These are phyloP conservation scores for Acromyrmex echinatior DNA, from an alignment of 1,140 invertebrate species.

Conservation along the genomic window DNA sequence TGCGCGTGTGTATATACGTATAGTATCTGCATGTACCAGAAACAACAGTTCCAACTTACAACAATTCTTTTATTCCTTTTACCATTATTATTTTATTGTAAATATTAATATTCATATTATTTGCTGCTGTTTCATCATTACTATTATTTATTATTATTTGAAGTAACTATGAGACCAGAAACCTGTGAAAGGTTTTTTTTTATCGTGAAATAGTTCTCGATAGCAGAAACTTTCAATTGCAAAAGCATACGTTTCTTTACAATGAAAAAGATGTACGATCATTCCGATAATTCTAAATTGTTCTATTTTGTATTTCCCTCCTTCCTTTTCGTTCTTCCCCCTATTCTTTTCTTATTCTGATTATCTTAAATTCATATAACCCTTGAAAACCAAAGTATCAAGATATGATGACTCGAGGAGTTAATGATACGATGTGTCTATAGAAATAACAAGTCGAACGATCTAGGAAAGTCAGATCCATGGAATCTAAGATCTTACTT, in stretches of 20 bases:
- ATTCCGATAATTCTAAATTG: slow-evolving; percentile 11
- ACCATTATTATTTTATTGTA: slow-evolving; percentile 66
- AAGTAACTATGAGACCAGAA: slow-evolving; percentile 67
- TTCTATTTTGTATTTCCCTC: background rate
- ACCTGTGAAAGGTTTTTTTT: slow-evolving; percentile 51
- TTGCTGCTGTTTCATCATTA: slow-evolving; percentile 36
- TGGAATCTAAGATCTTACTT: background rate
- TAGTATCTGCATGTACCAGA: slow-evolving; percentile 73
- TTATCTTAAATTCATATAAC: slow-evolving; percentile 17
- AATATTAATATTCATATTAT: slow-evolving; percentile 55
- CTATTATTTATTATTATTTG: slow-evolving; percentile 63
- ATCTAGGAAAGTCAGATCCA: slow-evolving; percentile 20
- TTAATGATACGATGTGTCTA: background rate
- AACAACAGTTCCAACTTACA: slow-evolving; percentile 77
- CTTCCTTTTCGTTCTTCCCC: background rate
- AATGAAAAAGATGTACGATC: slow-evolving; percentile 33
- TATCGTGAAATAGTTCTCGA: slow-evolving; percentile 12
- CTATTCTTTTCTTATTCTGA: background rate
- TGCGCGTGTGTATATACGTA: slow-evolving; percentile 15
- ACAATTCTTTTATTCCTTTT: slow-evolving; percentile 73
- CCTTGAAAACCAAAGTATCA: slow-evolving; percentile 9
- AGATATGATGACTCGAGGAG: slow-evolving; percentile 14
- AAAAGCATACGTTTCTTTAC: slow-evolving; percentile 56
- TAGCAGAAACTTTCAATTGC: slow-evolving; percentile 53
- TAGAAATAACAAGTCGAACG: background rate